These are phyloP conservation scores for Agelaius phoeniceus DNA, from an alignment of 2,113 vertebrate species.

Conservation along the genomic window DNA sequence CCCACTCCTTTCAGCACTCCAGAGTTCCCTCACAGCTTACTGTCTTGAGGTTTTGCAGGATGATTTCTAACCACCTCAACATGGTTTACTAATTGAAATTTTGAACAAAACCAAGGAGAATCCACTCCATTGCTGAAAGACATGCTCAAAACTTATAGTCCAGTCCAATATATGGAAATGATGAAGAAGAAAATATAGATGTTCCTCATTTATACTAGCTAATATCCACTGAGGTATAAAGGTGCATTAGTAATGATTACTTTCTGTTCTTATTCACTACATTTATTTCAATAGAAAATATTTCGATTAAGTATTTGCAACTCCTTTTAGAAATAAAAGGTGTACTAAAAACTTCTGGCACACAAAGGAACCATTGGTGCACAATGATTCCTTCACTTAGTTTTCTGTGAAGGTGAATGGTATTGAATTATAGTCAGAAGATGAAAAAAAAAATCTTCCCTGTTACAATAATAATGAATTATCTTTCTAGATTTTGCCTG, in stretches of 20 bases:
- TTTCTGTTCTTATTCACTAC: neutral
- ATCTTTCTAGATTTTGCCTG: neutral
- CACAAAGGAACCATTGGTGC: neutral
- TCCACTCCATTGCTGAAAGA: neutral
- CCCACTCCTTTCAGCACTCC: neutral
- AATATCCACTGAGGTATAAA: neutral
- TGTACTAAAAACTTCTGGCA: neutral
- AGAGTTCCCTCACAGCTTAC: neutral
- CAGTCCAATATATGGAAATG: neutral
- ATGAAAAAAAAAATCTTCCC: neutral
- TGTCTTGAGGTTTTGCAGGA: neutral
- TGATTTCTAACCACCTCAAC: neutral
- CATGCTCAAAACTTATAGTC: neutral
- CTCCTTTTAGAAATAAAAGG: neutral
- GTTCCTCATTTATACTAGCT: neutral
- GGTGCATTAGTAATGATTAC: neutral
- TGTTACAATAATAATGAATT: neutral
- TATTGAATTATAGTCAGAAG: neutral
- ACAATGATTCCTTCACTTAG: neutral
- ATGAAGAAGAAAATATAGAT: neutral
- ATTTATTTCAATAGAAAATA: neutral
- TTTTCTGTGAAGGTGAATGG: neutral
- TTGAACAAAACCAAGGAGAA: neutral
- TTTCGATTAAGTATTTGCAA: neutral
- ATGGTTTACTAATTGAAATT: neutral